Evolutionary conservation across 2,888 invertebrate species (phyloP).

Genomic region (Clivina fossor): DNA sequence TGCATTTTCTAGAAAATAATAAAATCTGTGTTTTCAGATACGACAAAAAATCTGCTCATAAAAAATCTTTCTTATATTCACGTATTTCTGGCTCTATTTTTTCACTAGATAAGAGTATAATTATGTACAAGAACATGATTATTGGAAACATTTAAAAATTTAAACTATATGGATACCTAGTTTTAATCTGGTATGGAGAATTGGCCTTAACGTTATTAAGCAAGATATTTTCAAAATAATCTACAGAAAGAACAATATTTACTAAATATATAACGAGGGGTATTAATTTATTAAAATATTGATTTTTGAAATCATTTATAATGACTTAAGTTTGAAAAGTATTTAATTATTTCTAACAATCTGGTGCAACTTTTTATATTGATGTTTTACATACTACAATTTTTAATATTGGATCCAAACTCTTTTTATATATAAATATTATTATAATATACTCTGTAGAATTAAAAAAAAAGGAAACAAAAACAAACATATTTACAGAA

Average conservation of each 20-base stretch:
- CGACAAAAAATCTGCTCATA: constrained; percentile 7
- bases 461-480: too few species aligned
- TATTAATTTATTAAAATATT: not conserved
- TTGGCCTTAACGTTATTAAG: constrained; percentile 16
- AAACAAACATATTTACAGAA: too few species aligned
- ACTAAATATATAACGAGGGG: not conserved
- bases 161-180: not conserved
- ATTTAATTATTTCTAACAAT: not conserved
- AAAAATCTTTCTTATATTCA: constrained; percentile 10
- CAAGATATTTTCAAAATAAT: constrained; percentile 2
- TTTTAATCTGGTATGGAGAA: constrained; percentile 11
- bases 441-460: not conserved
- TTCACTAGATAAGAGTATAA: constrained; percentile 13
- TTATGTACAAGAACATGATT: not conserved
- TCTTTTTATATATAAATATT: constrained; percentile 12
- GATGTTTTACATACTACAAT: not conserved
- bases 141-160: not conserved
- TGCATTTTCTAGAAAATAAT: too few species aligned
- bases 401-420: constrained; percentile 1
- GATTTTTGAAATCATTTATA: not conserved
- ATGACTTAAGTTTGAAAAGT: too few species aligned
- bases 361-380: constrained; percentile 8
- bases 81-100: constrained; percentile 23
- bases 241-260: constrained; percentile 11
- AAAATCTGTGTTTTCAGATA: too few species aligned